Percentiles rank a stretch among this genome's conserved stretches.
These are phyloP conservation scores for Zhengitettix transpicula DNA, from an alignment of 2,888 invertebrate genomes.

Conservation along the genomic window DNA sequence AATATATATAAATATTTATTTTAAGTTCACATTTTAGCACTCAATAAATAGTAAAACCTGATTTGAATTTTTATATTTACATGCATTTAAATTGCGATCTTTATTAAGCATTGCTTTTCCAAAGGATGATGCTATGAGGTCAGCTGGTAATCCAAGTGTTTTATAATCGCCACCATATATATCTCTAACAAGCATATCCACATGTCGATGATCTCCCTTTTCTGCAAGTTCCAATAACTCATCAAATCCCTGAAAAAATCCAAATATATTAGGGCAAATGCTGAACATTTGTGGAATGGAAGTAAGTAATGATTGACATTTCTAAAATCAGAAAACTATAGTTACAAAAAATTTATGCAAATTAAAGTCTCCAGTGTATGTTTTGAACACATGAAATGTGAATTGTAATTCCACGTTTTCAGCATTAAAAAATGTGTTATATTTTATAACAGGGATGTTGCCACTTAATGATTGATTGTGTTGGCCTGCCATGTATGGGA, in stretches of 20 bases:
- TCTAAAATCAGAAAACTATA: too few species aligned
- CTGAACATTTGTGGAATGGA: too few species aligned
- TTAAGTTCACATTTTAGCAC: neutral
- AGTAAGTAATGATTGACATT: too few species aligned
- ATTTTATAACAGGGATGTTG: too few species aligned
- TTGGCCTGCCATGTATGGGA: too few species aligned
- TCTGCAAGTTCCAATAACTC: conserved; percentile 46
- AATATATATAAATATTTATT: too few species aligned
- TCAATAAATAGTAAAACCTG: neutral
- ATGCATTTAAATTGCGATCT: conserved; percentile 17
- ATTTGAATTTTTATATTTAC: conserved; percentile 7
- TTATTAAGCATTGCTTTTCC: conserved; percentile 36
- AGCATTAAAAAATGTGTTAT: too few species aligned
- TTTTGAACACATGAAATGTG: too few species aligned
- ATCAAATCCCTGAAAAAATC: conserved; percentile 37
- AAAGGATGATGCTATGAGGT: conserved; percentile 50
- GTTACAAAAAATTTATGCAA: too few species aligned
- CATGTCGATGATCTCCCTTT: conserved; percentile 41
- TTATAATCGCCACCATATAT: conserved; percentile 46
- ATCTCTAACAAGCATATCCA: conserved; percentile 49
- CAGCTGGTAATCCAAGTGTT: conserved; percentile 38
- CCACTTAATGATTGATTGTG: too few species aligned
- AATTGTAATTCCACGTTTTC: too few species aligned
- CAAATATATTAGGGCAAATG: neutral
- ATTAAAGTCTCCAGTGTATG: too few species aligned